Evolutionary conservation across 1,140 invertebrate species (phyloP).

Genomic region (Rhynchophorus ferrugineus): DNA sequence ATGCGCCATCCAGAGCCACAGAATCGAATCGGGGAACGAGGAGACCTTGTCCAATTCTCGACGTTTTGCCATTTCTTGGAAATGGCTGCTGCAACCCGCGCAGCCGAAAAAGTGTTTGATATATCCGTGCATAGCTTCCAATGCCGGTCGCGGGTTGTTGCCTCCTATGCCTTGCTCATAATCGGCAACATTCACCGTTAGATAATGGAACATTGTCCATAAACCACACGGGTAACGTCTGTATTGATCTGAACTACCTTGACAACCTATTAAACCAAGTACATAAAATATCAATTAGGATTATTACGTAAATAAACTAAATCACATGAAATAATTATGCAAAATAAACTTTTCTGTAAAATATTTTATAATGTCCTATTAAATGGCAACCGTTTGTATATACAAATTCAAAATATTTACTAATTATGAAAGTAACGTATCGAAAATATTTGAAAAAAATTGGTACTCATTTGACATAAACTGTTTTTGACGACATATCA

Average conservation of each 20-base stretch:
- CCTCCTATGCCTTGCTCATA: slow-evolving; percentile 37
- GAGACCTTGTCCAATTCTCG: slow-evolving; percentile 61
- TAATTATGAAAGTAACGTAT: no score
- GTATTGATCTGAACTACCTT: slow-evolving; percentile 60
- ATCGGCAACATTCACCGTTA: slow-evolving; percentile 73
- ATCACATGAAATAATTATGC: neutral
- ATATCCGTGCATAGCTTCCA: slow-evolving; percentile 80
- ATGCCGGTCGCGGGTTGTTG: slow-evolving; percentile 55
- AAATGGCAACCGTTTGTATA: no score
- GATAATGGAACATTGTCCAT: slow-evolving; percentile 91
- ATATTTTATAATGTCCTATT: no score
- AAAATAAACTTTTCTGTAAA: no score
- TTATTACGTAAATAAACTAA: neutral
- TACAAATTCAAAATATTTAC: no score
- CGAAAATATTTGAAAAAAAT: no score
- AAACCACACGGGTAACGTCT: slow-evolving; percentile 93
- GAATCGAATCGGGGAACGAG: slow-evolving; percentile 63
- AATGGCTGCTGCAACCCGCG: slow-evolving; percentile 81
- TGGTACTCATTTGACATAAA: no score
- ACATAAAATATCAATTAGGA: neutral
- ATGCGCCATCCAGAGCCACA: slow-evolving; percentile 94
- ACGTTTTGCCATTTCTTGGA: slow-evolving; percentile 67
- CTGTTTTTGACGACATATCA: no score
- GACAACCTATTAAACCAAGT: slow-evolving; percentile 54
- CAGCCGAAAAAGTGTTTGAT: slow-evolving; percentile 93